phyloP scores from a whole-genome alignment of 1,140 invertebrate species.

The Drosophila seguyi region DNA sequence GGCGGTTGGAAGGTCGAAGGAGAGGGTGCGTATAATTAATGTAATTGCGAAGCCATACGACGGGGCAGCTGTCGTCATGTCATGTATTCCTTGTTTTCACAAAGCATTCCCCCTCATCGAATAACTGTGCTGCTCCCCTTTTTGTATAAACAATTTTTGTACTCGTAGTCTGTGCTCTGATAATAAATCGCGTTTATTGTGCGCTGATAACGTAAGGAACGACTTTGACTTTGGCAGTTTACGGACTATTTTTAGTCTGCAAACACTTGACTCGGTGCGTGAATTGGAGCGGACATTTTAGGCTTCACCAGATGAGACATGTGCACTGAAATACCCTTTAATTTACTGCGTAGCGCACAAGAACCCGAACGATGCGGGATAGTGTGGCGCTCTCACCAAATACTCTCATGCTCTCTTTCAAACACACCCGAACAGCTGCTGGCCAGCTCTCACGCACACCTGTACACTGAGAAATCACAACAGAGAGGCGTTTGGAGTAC shows the following conservation, averaged over 20 bases:
- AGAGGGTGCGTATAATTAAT: slow-evolving; percentile 47
- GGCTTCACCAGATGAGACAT: slow-evolving; percentile 19
- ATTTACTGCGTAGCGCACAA: slow-evolving; percentile 47
- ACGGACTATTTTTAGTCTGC: slow-evolving; percentile 47
- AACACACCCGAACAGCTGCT: slow-evolving; percentile 40
- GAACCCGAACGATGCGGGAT: slow-evolving; percentile 28
- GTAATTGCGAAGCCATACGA: slow-evolving; percentile 75
- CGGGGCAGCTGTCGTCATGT: slow-evolving; percentile 36
- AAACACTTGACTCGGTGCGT: slow-evolving; percentile 6
- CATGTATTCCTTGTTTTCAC: slow-evolving; percentile 37
- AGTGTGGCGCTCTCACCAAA: slow-evolving; percentile 24
- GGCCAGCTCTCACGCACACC: slow-evolving; percentile 30
- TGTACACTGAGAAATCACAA: slow-evolving; percentile 33
- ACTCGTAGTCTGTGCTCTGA: slow-evolving; percentile 71
- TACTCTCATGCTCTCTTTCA: slow-evolving; percentile 6
- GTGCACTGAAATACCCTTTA: slow-evolving; percentile 36
- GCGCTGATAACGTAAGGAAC: slow-evolving; percentile 55
- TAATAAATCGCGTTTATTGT: slow-evolving; percentile 74
- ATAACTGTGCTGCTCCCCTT: slow-evolving; percentile 49
- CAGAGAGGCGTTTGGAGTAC: slow-evolving; percentile 29
- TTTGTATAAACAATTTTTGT: slow-evolving; percentile 64
- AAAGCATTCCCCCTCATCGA: slow-evolving; percentile 69
- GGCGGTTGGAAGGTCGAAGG: not conserved
- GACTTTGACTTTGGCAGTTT: slow-evolving; percentile 49
- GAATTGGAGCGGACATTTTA: slow-evolving; percentile 24